phyloP scores from a whole-genome alignment of 2,113 vertebrate species.

The Bubo scandiacus region DNA sequence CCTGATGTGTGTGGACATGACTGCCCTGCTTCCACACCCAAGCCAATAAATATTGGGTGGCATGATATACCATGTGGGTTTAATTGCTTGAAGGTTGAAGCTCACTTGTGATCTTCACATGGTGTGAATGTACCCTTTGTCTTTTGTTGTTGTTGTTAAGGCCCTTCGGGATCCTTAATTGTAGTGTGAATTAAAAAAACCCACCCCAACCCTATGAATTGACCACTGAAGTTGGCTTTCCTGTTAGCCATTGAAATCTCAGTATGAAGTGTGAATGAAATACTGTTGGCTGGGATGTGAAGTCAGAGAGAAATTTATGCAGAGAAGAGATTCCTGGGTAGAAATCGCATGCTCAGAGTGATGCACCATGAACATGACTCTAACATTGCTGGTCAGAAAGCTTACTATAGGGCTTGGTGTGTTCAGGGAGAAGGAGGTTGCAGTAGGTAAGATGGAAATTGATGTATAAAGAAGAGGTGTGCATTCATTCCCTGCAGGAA shows the following conservation, averaged over 20 bases:
- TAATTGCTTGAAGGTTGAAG: background rate
- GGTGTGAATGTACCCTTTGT: background rate
- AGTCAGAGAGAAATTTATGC: background rate
- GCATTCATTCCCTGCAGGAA: background rate
- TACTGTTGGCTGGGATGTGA: background rate
- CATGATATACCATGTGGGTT: background rate
- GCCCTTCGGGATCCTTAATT: background rate
- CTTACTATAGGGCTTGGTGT: background rate
- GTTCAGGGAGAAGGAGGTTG: background rate
- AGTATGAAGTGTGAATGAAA: background rate
- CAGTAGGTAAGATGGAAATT: background rate
- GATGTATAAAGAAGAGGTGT: background rate
- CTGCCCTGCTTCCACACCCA: background rate
- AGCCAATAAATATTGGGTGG: background rate
- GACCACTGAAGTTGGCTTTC: background rate
- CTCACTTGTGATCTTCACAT: background rate
- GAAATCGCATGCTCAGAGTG: background rate
- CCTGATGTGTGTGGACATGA: background rate
- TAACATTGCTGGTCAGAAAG: background rate
- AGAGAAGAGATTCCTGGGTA: background rate
- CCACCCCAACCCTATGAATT: background rate
- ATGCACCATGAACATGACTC: background rate
- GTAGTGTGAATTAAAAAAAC: background rate
- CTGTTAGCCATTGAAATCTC: background rate
- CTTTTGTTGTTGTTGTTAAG: background rate